Conservation (phyloP, 2,113 vertebrate species). For the Buteo buteo region DNA sequence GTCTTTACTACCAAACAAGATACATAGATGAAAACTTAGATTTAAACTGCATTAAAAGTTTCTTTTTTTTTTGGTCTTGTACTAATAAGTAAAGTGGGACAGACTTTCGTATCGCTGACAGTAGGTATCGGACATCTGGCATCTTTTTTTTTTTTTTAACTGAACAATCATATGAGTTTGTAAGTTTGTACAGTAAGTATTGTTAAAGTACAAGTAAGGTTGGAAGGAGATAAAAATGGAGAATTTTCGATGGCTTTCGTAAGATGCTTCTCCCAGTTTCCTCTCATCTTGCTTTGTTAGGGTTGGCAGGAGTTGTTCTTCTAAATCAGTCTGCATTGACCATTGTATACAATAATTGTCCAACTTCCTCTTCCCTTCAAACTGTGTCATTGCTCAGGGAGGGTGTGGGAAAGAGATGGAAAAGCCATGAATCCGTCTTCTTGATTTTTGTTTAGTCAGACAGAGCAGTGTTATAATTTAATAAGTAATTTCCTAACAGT, state of each 20-base stretch:
- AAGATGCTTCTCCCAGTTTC: not conserved
- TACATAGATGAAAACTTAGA: not conserved
- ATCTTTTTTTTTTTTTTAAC: not conserved
- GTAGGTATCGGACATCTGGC: not conserved
- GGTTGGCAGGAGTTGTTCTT: slow-evolving; percentile 2
- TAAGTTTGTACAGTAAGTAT: not conserved
- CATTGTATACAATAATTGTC: not conserved
- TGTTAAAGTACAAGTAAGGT: not conserved
- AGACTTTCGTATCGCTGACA: not conserved
- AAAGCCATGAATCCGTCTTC: not conserved
- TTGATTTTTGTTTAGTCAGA: not conserved
- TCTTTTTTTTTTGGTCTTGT: not conserved
- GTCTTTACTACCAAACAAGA: not conserved
- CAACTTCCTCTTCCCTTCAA: slow-evolving; percentile 3
- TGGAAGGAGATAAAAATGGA: not conserved
- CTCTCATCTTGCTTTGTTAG: not conserved
- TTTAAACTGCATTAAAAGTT: not conserved
- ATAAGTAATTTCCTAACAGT: not conserved
- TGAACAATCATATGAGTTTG: not conserved
- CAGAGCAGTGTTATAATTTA: not conserved
- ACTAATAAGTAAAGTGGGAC: not conserved
- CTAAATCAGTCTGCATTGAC: not conserved
- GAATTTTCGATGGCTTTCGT: not conserved
- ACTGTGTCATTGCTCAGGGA: not conserved
- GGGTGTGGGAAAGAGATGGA: slow-evolving; percentile 12